A percentile compares a stretch with the other conserved stretches of the same genome.
phyloP scores from a whole-genome alignment of 2,888 invertebrate genomes.

The Cantharis lateralis region DNA sequence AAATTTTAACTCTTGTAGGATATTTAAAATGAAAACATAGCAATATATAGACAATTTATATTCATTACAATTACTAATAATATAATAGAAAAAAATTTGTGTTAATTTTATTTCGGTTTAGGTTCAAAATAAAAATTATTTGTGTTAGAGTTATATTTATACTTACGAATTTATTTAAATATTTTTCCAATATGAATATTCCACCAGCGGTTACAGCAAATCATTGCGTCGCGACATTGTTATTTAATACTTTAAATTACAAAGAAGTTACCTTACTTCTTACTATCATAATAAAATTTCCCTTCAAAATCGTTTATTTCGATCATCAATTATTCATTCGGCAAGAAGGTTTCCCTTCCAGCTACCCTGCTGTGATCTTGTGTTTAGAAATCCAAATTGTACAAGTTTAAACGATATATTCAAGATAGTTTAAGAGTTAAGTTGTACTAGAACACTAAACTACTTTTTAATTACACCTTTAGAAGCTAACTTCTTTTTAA shows the following conservation, averaged over 20 bases:
- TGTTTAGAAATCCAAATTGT: conserved; percentile 14
- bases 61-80: no score
- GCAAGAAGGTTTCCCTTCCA: conserved; percentile 12
- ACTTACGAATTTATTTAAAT: no score
- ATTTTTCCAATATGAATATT: no score
- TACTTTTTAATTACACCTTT: not conserved
- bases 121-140: no score
- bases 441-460: not conserved
- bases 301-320: conserved; percentile 16
- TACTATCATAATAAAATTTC: not conserved
- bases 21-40: no score
- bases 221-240: not conserved
- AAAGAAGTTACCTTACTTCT: not conserved
- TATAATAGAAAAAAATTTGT: no score
- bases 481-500: not conserved
- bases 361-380: conserved; percentile 11
- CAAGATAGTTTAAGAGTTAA: not conserved
- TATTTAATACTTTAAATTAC: not conserved
- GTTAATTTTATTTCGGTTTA: no score
- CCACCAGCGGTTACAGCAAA: no score
- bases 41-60: no score
- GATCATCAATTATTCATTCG: conserved; percentile 17
- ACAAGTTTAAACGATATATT: not conserved
- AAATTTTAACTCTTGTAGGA: no score
- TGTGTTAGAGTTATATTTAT: no score